Conservation (phyloP, 2,797 vertebrate genomes). For the Chanos chanos region DNA sequence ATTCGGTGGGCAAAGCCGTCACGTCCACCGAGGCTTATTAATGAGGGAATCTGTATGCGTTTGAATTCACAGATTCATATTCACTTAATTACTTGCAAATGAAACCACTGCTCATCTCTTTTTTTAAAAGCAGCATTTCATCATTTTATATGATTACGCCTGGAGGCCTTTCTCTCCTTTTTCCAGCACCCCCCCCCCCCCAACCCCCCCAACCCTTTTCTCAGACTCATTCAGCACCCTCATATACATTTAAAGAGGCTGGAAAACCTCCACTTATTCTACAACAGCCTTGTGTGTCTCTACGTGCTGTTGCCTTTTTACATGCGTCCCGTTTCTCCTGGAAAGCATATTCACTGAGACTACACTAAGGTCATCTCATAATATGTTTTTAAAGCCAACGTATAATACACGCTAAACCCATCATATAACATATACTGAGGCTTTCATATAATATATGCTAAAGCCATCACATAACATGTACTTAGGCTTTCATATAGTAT, state of each 20-base stretch:
- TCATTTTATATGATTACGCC: constrained; percentile 43
- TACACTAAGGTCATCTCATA: too few relatives aligned
- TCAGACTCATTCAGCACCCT: constrained; percentile 8
- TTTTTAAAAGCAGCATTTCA: constrained; percentile 39
- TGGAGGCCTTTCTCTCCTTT: constrained; percentile 30
- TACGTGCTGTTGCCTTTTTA: constrained; percentile 13
- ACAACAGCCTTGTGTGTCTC: constrained; percentile 15
- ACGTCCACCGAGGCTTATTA: constrained; percentile 38
- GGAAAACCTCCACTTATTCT: constrained; percentile 28
- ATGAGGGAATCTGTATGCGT: constrained; percentile 43
- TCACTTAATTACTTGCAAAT: constrained; percentile 52
- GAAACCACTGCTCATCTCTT: constrained; percentile 17
- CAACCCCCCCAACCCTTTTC: neutral
- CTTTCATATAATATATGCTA: too few relatives aligned
- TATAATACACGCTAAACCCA: too few relatives aligned
- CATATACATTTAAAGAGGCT: constrained; percentile 18
- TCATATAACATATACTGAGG: too few relatives aligned
- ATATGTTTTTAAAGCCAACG: too few relatives aligned
- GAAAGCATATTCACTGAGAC: constrained; percentile 7
- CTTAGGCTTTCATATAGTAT: too few relatives aligned
- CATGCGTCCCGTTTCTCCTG: neutral
- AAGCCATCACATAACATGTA: too few relatives aligned
- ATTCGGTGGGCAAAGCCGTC: constrained; percentile 21
- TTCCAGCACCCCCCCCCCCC: neutral
- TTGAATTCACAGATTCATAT: constrained; percentile 38